Evolutionary conservation across 2,113 vertebrate species (phyloP).

Genomic region (Phocoena phocoena): DNA sequence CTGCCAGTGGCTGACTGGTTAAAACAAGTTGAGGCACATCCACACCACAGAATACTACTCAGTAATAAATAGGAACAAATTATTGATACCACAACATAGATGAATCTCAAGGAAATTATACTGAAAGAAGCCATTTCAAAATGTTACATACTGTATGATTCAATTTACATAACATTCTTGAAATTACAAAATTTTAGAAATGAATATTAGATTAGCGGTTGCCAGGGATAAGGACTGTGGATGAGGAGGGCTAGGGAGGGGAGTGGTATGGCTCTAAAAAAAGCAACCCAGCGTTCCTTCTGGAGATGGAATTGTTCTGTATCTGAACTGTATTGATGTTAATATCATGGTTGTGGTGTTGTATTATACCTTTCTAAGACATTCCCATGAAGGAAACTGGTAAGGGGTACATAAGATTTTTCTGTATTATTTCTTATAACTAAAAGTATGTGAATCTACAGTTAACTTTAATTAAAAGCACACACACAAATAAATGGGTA

Average conservation of each 20-base stretch:
- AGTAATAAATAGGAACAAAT: background rate
- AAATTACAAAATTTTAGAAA: background rate
- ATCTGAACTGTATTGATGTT: background rate
- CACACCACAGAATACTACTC: background rate
- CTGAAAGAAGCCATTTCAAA: background rate
- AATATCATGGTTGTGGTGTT: background rate
- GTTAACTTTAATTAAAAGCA: background rate
- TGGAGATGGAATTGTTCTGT: background rate
- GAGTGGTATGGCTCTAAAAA: background rate
- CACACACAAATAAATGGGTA: background rate
- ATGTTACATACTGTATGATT: background rate
- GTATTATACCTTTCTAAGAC: background rate
- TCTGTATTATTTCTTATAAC: background rate
- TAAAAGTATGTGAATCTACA: background rate
- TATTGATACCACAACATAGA: background rate
- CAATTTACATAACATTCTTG: background rate
- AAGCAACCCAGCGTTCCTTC: no score
- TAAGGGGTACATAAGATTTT: background rate
- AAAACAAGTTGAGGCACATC: background rate
- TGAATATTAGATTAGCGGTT: background rate
- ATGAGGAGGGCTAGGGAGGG: no score
- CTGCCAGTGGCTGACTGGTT: background rate
- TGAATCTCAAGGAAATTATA: background rate
- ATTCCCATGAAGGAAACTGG: background rate
- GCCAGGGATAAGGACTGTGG: no score